These are phyloP conservation scores for Propithecus perrieri DNA, from an alignment of 2,797 vertebrate species.

Conservation along the genomic window DNA sequence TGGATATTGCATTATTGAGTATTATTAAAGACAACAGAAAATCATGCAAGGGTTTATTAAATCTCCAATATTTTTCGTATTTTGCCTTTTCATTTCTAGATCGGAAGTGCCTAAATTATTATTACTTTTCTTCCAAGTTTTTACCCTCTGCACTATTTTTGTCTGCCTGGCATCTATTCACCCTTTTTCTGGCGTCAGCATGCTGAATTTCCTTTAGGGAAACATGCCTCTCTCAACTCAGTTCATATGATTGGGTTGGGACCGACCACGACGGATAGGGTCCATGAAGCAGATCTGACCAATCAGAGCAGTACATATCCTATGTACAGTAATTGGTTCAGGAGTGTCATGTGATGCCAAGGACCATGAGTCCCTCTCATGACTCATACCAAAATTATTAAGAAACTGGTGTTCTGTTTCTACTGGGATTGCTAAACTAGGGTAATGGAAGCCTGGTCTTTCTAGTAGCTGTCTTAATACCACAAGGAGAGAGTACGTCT, in stretches of 20 bases:
- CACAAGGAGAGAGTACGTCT: neutral
- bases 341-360: neutral
- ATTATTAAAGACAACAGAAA: conserved; percentile 20
- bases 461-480: neutral
- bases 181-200: neutral
- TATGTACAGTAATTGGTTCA: neutral
- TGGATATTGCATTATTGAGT: neutral
- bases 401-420: neutral
- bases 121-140: neutral
- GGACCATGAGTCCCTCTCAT: neutral
- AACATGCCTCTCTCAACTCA: neutral
- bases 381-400: neutral
- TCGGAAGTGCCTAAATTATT: neutral
- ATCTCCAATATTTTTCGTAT: neutral
- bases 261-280: neutral
- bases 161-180: neutral
- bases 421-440: neutral
- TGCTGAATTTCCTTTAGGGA: neutral
- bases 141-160: neutral
- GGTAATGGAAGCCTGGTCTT: neutral
- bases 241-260: neutral
- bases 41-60: neutral
- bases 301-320: neutral
- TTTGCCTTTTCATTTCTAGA: conserved; percentile 49
- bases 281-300: neutral